Percentiles rank a stretch among this genome's conserved stretches.
Evolutionary conservation across 2,888 invertebrate genomes (phyloP).

Genomic region (Mythimna lalbum): DNA sequence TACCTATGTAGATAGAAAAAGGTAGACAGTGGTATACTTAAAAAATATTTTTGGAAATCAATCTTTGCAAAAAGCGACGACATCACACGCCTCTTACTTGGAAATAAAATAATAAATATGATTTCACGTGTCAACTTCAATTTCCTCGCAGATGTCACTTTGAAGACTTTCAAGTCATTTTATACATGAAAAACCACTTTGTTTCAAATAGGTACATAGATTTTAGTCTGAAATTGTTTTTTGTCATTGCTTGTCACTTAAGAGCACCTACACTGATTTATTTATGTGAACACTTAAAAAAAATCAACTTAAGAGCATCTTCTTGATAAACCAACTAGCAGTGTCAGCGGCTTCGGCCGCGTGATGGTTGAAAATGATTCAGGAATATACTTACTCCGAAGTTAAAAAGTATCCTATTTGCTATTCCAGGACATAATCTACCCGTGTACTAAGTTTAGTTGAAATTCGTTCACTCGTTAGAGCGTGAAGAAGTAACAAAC

Average conservation of each 20-base stretch:
- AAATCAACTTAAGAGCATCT: neutral
- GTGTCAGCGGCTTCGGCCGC: no score
- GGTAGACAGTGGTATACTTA: neutral
- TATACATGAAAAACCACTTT: conserved; percentile 24
- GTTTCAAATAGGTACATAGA: neutral
- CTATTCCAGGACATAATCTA: no score
- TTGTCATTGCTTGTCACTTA: neutral
- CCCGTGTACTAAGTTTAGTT: no score
- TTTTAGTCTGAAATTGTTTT: conserved; percentile 3
- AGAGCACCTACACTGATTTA: neutral
- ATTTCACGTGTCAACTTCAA: conserved; percentile 37
- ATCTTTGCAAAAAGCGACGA: conserved; percentile 35
- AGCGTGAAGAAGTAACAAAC: no score
- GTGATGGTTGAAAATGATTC: no score
- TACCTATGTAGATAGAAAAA: neutral
- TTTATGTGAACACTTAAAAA: neutral
- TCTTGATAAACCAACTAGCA: neutral
- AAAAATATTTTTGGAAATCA: conserved; percentile 45
- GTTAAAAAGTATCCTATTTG: no score
- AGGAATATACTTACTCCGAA: no score
- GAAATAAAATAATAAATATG: conserved; percentile 43
- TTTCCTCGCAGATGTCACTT: conserved; percentile 37
- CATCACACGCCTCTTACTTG: conserved; percentile 13
- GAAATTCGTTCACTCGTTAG: no score
- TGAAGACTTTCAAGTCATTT: conserved; percentile 18